These are phyloP conservation scores for Acholoe squamosa DNA, from an alignment of 2,888 invertebrate genomes.

Conservation along the genomic window DNA sequence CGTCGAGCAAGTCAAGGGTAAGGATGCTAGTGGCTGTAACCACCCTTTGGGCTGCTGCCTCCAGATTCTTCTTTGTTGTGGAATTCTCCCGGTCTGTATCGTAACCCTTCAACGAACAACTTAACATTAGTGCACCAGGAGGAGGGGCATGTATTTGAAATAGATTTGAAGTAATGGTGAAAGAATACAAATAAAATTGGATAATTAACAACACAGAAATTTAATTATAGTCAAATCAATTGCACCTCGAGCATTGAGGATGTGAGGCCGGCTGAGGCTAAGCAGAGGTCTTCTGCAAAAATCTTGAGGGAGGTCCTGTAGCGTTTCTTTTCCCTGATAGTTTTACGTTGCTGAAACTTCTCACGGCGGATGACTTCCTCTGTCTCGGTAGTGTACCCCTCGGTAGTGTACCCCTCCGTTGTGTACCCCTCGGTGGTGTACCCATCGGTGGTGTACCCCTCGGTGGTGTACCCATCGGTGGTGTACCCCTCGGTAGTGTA, in stretches of 20 bases:
- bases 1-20: constrained; percentile 49
- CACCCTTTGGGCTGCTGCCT: constrained; percentile 49
- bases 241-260: constrained; percentile 43
- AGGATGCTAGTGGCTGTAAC: constrained; percentile 52
- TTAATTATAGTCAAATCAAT: background rate
- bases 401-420: constrained; percentile 45
- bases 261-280: constrained; percentile 47
- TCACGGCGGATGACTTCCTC: constrained; percentile 47
- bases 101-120: constrained; percentile 46
- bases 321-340: constrained; percentile 50
- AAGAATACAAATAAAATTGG: background rate
- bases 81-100: constrained; percentile 43
- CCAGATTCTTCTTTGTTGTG: constrained; percentile 24
- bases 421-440: constrained; percentile 50
- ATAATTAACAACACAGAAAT: background rate
- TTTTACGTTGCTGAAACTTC: background rate
- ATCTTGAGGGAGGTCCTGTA: constrained; percentile 38
- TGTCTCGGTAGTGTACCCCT: constrained; percentile 53
- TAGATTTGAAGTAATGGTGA: background rate
- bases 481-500: constrained; percentile 25
- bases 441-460: constrained; percentile 45
- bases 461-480: constrained; percentile 5
- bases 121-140: background rate
- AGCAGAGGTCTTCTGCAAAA: constrained; percentile 51
- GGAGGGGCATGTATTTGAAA: background rate